phyloP scores from a whole-genome alignment of 2,113 vertebrate species.

The Scolopax mira region DNA sequence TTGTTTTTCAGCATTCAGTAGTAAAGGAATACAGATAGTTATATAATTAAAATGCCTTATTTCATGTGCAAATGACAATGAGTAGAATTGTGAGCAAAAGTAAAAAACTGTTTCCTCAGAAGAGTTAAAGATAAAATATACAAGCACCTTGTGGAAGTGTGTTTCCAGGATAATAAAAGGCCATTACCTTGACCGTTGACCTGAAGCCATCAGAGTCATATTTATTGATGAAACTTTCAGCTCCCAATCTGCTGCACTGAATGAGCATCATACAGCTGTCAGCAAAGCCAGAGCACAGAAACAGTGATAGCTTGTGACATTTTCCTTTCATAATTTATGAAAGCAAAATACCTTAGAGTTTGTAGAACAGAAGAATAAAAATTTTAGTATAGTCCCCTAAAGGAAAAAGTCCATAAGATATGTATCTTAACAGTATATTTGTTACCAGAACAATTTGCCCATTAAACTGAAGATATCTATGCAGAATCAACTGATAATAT shows the following conservation, averaged over 20 bases:
- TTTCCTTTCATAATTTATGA: conserved; percentile 98
- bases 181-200: conserved; percentile 97
- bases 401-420: not conserved
- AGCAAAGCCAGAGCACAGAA: conserved; percentile 88
- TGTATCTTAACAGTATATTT: not conserved
- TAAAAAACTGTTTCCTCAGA: not conserved
- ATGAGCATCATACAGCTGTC: conserved; percentile 99
- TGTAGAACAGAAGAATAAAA: conserved; percentile 74
- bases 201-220: conserved; percentile 98
- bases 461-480: conserved; percentile 15
- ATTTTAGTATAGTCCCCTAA: conserved; percentile 5
- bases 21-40: not conserved
- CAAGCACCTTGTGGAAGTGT: not conserved
- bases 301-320: conserved; percentile 91
- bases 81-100: conserved; percentile 16
- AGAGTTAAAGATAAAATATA: conserved; percentile 27
- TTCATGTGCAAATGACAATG: conserved; percentile 2
- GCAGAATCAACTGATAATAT: not conserved
- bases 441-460: conserved; percentile 5
- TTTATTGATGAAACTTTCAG: conserved; percentile 99
- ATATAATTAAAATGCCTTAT: not conserved
- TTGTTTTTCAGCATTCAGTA: not conserved
- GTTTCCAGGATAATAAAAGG: conserved; percentile 89
- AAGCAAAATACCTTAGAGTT: conserved; percentile 93
- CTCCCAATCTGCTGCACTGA: conserved; percentile 97